Evolutionary conservation across 53 echinoderm and acorn worm genomes (phyloP), one percentile per base, ranked within the genome.

Genomic region (Crossaster papposus): DNA sequence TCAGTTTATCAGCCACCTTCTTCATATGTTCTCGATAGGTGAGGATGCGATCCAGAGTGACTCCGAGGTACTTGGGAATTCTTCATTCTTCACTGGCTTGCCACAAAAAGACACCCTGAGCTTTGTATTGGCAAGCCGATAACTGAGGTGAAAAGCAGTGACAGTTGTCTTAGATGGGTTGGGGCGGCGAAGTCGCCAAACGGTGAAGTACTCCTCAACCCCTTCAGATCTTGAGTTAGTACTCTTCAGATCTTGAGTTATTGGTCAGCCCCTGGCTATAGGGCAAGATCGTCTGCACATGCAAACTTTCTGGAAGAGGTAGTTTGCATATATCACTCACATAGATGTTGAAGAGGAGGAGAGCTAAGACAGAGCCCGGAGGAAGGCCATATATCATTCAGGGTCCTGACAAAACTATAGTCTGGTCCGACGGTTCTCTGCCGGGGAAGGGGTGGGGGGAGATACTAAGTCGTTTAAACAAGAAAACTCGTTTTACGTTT

Each of bases 51-150:
- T n/a, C n/a, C n/a, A n/a, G n/a, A n/a, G n/a, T n/a, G n/a, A n/a
- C n/a, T n/a, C n/a, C n/a, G n/a, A n/a, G n/a, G n/a, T n/a, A n/a
- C n/a, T n/a, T n/a, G n/a, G n/a, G n/a, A n/a, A n/a, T 72, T 52
- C 22, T 23, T 85, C 85, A 52, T 73, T 31, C 52, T 85, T 51
- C 34, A 54, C 85, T 24, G 74, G 53, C 63, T 85, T 79, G 51
- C 85, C 85, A 85, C 70, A 85, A 50, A 85, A 85, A 18, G 85
- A 71, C 63, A 73, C 38, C 28, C 50, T 30, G 70, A 85, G 85
- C 35, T 73, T 31, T 70, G 53, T 50, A 14, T 28, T 23, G 17
- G 73, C 52, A 14, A 70, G 50, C 31, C 85, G 23, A 32, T 79
- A 23, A 24, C 51, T 50, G 53, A 44, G 51, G 10, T 79, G 51